Base-by-base conservation (phyloP, 2,888 invertebrate genomes). In the Entomobrya proxima region DNA sequence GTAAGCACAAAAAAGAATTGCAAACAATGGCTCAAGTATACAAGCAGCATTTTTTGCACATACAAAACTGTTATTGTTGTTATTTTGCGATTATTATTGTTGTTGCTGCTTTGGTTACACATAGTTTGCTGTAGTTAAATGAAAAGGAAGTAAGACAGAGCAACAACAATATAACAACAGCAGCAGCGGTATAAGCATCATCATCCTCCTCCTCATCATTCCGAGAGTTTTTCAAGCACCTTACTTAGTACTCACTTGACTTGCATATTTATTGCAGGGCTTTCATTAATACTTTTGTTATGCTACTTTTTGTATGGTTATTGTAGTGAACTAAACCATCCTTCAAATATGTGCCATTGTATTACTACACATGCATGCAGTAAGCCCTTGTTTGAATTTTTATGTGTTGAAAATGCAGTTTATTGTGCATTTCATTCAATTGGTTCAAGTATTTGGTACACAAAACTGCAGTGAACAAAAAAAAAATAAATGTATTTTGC, bases 101-200 rank as follows among this genome's bases (percentile, higher is more conserved):
- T 40, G 24, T 24, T 21, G 67, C 24, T n/a, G n/a, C n/a, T n/a
- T n/a, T n/a, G n/a, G n/a, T n/a, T n/a, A n/a, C n/a, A n/a, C n/a
- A n/a, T n/a, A n/a, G n/a, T 52, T 18, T 67, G 37, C 37, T 61
- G 21, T 37, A 18, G 67, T 67, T 40, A 40, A 40, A 30, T n/a
- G 40, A 67, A 52, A 40, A 67, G 67, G 67, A 67, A 67, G 40
- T 67, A 24, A 67, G n/a, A n/a, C n/a, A n/a, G n/a, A n/a, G n/a
- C n/a, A n/a, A n/a, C n/a, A n/a, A n/a, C n/a, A n/a, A n/a, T n/a
- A n/a, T n/a, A n/a, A n/a, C n/a, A n/a, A n/a, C n/a, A n/a, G n/a
- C n/a, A n/a, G n/a, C n/a, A n/a, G 40, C 67, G 67, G 67, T 67
- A 67, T 37, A 67, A 67, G 40, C 40, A 67, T 67, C 40, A 40